Evolutionary conservation across 2,888 invertebrate species (phyloP).

Genomic region (Calephelis perditalis): DNA sequence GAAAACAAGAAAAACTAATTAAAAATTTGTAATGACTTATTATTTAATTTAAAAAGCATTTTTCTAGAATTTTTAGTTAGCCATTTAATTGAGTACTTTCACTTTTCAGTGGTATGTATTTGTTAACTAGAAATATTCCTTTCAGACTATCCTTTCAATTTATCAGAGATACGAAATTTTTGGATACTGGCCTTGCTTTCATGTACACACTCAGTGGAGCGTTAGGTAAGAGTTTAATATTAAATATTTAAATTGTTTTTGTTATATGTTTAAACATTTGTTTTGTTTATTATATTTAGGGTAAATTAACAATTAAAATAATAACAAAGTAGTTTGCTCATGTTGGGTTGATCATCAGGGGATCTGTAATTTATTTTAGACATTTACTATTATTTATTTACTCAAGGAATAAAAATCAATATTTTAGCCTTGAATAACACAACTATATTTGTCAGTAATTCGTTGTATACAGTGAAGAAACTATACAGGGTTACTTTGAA

Average conservation of each 20-base stretch:
- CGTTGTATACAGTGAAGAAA: too few relatives aligned
- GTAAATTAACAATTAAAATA: too few relatives aligned
- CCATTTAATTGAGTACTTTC: conserved; percentile 28
- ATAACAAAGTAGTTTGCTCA: too few relatives aligned
- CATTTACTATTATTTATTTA: too few relatives aligned
- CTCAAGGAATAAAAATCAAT: too few relatives aligned
- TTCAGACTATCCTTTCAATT: conserved; percentile 66
- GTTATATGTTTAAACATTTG: too few relatives aligned
- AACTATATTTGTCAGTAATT: too few relatives aligned
- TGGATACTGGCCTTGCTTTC: conserved; percentile 66
- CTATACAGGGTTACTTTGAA: too few relatives aligned
- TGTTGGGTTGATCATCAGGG: background rate
- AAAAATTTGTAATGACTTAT: background rate
- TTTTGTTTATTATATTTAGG: too few relatives aligned
- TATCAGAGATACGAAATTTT: conserved; percentile 56
- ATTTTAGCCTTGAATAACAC: too few relatives aligned
- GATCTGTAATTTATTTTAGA: background rate
- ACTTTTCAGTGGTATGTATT: conserved; percentile 29
- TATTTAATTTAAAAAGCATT: conserved; percentile 7
- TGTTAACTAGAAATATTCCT: conserved; percentile 27
- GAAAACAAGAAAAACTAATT: too few relatives aligned
- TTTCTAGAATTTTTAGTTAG: background rate
- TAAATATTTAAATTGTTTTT: too few relatives aligned
- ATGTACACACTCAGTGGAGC: conserved; percentile 64
- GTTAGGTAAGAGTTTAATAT: conserved; percentile 59